A percentile compares a stretch with the other conserved stretches of the same genome.
Evolutionary conservation across 2,797 vertebrate species (phyloP).

Genomic region (Choloepus didactylus): DNA sequence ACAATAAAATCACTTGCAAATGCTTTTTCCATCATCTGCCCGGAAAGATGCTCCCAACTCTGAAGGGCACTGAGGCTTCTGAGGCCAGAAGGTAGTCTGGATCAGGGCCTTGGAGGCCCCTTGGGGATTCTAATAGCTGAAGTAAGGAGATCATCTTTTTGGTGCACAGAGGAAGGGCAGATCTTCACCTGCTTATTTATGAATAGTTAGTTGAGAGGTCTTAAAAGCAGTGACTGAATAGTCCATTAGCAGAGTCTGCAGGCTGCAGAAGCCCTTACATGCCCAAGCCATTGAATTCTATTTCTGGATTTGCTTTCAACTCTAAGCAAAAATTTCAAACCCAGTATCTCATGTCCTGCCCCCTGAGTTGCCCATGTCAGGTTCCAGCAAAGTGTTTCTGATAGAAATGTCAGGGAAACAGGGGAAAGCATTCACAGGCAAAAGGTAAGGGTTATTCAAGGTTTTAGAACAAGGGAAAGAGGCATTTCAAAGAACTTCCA

Average conservation of each 20-base stretch:
- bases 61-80: neutral
- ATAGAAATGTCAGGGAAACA: neutral
- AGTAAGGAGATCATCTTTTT: neutral
- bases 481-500: neutral
- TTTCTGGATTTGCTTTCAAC: neutral
- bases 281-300: neutral
- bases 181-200: neutral
- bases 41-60: neutral
- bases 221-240: neutral
- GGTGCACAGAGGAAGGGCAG: neutral
- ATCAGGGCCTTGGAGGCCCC: neutral
- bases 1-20: neutral
- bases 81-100: neutral
- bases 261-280: neutral
- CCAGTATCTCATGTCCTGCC: neutral
- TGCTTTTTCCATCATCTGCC: neutral
- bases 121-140: neutral
- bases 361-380: neutral
- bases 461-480: conserved; percentile 15
- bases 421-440: neutral
- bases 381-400: conserved; percentile 12
- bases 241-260: neutral
- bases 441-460: neutral
- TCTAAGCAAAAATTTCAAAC: neutral
- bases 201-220: neutral